Evolutionary conservation across 2,113 vertebrate species (phyloP).

Genomic region (Mugil cephalus): DNA sequence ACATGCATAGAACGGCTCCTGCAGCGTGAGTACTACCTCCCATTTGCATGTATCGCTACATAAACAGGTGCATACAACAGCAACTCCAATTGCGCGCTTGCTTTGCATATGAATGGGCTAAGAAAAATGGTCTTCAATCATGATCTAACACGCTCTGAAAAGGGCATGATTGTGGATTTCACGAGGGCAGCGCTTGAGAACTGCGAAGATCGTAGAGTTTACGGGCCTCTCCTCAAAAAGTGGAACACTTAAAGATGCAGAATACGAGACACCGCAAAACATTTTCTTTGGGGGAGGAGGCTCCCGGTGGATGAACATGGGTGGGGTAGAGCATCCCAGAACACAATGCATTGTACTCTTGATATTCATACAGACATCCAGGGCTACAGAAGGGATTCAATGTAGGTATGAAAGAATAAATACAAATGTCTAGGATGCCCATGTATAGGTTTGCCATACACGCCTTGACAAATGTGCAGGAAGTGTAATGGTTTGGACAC

Average conservation of each 20-base stretch:
- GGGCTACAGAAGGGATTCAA: background rate
- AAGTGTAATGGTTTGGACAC: background rate
- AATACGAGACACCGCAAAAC: conserved; percentile 18
- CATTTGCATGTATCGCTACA: conserved; percentile 52
- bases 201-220: conserved; percentile 10
- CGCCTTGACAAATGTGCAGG: background rate
- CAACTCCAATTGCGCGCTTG: conserved; percentile 8
- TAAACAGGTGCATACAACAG: conserved; percentile 44
- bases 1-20: conserved; percentile 4
- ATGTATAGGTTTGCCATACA: background rate
- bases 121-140: conserved; percentile 38
- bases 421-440: background rate
- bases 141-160: conserved; percentile 17
- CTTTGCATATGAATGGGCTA: conserved; percentile 58
- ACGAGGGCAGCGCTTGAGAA: conserved; percentile 4
- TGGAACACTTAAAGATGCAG: conserved; percentile 12
- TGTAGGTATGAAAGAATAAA: background rate
- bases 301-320: conserved; percentile 2
- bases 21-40: background rate
- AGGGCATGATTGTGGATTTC: conserved; percentile 29
- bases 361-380: background rate
- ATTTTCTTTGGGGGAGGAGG: conserved; percentile 18
- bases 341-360: background rate
- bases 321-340: background rate
- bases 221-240: conserved; percentile 10